phyloP scores from a whole-genome alignment of 2,888 invertebrate genomes.

The Cosmia pyralina region DNA sequence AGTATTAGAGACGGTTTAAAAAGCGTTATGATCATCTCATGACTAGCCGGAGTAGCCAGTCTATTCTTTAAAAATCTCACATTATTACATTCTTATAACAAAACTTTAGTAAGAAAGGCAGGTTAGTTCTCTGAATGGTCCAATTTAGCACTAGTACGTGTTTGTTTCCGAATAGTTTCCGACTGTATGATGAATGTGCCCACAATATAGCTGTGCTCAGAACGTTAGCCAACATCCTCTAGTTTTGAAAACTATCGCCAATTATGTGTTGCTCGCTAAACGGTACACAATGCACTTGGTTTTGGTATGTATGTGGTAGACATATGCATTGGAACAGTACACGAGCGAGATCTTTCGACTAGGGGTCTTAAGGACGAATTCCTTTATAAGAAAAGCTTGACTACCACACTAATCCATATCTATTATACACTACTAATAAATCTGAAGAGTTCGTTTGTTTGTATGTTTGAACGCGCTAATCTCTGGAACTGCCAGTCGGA shows the following conservation, averaged over 20 bases:
- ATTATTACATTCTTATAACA: too few species aligned
- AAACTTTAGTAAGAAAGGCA: too few species aligned
- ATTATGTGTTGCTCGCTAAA: slow-evolving; percentile 34
- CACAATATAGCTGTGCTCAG: slow-evolving; percentile 37
- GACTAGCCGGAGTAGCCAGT: too few species aligned
- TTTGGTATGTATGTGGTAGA: background rate
- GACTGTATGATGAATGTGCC: slow-evolving; percentile 7
- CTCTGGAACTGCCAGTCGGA: too few species aligned
- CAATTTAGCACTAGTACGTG: slow-evolving; percentile 24
- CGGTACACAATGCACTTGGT: slow-evolving; percentile 22
- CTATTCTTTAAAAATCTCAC: too few species aligned
- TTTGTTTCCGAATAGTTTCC: slow-evolving; percentile 28
- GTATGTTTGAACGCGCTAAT: too few species aligned
- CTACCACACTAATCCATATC: too few species aligned
- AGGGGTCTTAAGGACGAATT: background rate
- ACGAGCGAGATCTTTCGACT: background rate
- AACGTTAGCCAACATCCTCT: slow-evolving; percentile 50
- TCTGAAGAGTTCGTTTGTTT: too few species aligned
- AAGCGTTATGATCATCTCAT: too few species aligned
- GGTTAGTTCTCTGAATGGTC: slow-evolving; percentile 2
- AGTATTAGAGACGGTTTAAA: background rate
- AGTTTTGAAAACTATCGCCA: slow-evolving; percentile 50
- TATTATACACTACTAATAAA: too few species aligned
- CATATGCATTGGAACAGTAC: background rate
- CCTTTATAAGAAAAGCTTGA: too few species aligned